Evolutionary conservation across 1,140 invertebrate genomes (phyloP).

Genomic region (Hestina assimilis): DNA sequence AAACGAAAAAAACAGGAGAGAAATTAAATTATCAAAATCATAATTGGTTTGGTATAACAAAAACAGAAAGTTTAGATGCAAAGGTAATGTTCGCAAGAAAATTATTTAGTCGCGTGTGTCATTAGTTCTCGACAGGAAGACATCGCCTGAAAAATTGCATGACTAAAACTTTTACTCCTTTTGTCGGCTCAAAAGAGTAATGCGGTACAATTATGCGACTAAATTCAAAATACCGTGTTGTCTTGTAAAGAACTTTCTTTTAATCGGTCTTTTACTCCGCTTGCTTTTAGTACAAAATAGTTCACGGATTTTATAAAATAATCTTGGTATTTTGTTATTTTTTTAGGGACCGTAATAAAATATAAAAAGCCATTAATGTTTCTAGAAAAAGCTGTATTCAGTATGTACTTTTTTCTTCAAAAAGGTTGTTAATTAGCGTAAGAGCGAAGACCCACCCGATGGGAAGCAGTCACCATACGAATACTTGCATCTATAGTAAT

Average conservation of each 20-base stretch:
- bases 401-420: too few species aligned
- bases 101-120: constrained; percentile 20
- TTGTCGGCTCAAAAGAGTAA: constrained; percentile 27
- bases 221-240: constrained; percentile 19
- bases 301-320: not conserved
- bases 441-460: too few species aligned
- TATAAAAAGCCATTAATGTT: too few species aligned
- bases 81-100: not conserved
- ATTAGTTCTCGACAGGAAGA: constrained; percentile 29
- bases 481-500: too few species aligned
- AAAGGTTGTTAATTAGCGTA: too few species aligned
- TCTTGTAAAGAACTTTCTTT: not conserved
- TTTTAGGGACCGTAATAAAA: too few species aligned
- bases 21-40: too few species aligned
- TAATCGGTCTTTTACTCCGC: not conserved
- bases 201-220: constrained; percentile 29
- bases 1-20: too few species aligned
- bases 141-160: constrained; percentile 29
- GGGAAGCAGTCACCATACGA: too few species aligned
- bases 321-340: too few species aligned
- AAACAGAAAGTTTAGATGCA: not conserved
- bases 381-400: too few species aligned
- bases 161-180: constrained; percentile 27
- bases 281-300: not conserved
- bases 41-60: too few species aligned